Conservation (phyloP, 2,113 vertebrate genomes). For the Ictidomys tridecemlineatus region DNA sequence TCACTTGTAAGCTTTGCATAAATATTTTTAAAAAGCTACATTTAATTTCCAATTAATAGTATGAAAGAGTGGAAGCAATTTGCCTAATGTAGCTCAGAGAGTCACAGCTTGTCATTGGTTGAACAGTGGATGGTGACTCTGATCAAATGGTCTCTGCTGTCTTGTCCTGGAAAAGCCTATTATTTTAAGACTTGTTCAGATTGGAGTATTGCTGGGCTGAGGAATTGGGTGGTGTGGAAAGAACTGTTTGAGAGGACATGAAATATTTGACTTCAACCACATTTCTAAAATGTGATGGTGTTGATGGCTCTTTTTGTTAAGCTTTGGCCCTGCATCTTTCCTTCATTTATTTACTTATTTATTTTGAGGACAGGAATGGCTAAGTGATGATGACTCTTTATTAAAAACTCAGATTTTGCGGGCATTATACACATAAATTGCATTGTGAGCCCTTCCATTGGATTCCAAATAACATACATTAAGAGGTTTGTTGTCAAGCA, state of each 20-base stretch:
- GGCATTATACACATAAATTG: constrained; percentile 40
- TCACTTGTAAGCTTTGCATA: constrained; percentile 54
- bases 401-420: constrained; percentile 69
- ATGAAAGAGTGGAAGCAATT: background rate
- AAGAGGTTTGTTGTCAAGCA: constrained; percentile 79
- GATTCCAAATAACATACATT: constrained; percentile 66
- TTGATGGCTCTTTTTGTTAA: constrained; percentile 73
- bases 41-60: constrained; percentile 54
- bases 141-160: constrained; percentile 1
- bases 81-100: constrained; percentile 48
- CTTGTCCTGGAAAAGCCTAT: background rate
- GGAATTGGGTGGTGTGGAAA: constrained; percentile 56
- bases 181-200: constrained; percentile 22
- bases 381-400: constrained; percentile 79
- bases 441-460: constrained; percentile 45
- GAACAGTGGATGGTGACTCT: background rate
- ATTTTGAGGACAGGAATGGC: constrained; percentile 55
- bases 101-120: background rate
- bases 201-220: background rate
- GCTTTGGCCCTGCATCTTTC: constrained; percentile 62
- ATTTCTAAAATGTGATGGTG: constrained; percentile 66
- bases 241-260: constrained; percentile 36
- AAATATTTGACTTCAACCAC: constrained; percentile 61
- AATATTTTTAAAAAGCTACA: constrained; percentile 36
- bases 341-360: constrained; percentile 39